phyloP scores from a whole-genome alignment of 53 echinoderm and acorn worm genomes.

The Paelopatides confundens region DNA sequence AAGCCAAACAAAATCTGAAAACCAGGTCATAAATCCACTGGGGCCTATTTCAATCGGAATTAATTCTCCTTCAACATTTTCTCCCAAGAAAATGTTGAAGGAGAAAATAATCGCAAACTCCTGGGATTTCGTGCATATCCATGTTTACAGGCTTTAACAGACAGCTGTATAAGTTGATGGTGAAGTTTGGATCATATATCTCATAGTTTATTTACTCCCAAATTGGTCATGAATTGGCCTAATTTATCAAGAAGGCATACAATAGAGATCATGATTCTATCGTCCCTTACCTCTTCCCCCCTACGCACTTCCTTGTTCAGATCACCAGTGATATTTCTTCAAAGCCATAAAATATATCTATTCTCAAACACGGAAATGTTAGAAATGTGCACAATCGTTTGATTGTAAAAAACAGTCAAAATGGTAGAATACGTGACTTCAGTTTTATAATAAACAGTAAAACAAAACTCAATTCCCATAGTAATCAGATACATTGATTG shows the following conservation, averaged over 20 bases:
- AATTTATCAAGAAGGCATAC: not conserved
- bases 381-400: too few relatives aligned
- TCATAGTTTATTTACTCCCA: too few relatives aligned
- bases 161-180: not conserved
- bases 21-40: slow-evolving; percentile 32
- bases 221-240: not conserved
- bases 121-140: not conserved
- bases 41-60: slow-evolving; percentile 5
- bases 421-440: too few relatives aligned
- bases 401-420: too few relatives aligned
- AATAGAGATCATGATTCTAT: not conserved
- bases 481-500: too few relatives aligned
- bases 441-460: too few relatives aligned
- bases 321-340: too few relatives aligned
- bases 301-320: too few relatives aligned
- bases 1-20: slow-evolving; percentile 4
- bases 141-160: not conserved
- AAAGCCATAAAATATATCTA: too few relatives aligned
- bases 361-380: too few relatives aligned
- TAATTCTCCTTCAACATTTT: not conserved
- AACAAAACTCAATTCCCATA: too few relatives aligned
- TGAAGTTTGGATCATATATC: not conserved
- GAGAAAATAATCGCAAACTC: not conserved
- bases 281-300: not conserved
- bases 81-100: too few relatives aligned